A percentile compares a stretch with the other conserved stretches of the same genome.
These are phyloP conservation scores for Luffia ferchaultella DNA, from an alignment of 2,888 invertebrate genomes.

Conservation along the genomic window DNA sequence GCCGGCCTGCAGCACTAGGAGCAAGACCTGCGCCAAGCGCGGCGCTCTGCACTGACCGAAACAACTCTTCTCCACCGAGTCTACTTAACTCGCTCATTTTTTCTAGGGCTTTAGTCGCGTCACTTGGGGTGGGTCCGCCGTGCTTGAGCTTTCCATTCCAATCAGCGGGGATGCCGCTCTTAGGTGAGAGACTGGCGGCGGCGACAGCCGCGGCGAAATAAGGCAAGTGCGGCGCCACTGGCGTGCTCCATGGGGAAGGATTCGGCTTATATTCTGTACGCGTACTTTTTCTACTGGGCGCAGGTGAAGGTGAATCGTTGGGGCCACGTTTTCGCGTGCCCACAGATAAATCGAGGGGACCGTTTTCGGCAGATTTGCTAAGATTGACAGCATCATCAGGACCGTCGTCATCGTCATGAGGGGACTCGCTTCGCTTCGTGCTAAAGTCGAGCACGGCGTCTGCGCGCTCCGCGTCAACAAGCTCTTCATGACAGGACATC, in stretches of 20 bases:
- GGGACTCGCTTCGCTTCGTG: slow-evolving; percentile 69
- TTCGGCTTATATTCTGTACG: slow-evolving; percentile 75
- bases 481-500: slow-evolving; percentile 79
- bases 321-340: slow-evolving; percentile 76
- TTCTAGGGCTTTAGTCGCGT: slow-evolving; percentile 87
- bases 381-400: slow-evolving; percentile 77
- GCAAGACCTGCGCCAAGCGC: slow-evolving; percentile 56
- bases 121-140: slow-evolving; percentile 72
- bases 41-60: slow-evolving; percentile 68
- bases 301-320: slow-evolving; percentile 70
- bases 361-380: slow-evolving; percentile 71
- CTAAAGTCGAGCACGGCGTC: slow-evolving; percentile 83
- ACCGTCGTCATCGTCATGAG: slow-evolving; percentile 56
- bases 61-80: slow-evolving; percentile 81
- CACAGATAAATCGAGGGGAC: slow-evolving; percentile 84
- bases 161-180: slow-evolving; percentile 67
- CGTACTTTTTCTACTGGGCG: slow-evolving; percentile 71
- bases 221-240: slow-evolving; percentile 79
- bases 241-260: slow-evolving; percentile 81
- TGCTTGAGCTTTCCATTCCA: slow-evolving; percentile 87
- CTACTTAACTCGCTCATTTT: slow-evolving; percentile 92
- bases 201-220: slow-evolving; percentile 85
- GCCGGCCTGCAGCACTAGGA: slow-evolving; percentile 72
- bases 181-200: slow-evolving; percentile 78
- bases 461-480: slow-evolving; percentile 66